Evolutionary conservation across 2,797 vertebrate genomes (phyloP).

Genomic region (Sphaeramia orbicularis): DNA sequence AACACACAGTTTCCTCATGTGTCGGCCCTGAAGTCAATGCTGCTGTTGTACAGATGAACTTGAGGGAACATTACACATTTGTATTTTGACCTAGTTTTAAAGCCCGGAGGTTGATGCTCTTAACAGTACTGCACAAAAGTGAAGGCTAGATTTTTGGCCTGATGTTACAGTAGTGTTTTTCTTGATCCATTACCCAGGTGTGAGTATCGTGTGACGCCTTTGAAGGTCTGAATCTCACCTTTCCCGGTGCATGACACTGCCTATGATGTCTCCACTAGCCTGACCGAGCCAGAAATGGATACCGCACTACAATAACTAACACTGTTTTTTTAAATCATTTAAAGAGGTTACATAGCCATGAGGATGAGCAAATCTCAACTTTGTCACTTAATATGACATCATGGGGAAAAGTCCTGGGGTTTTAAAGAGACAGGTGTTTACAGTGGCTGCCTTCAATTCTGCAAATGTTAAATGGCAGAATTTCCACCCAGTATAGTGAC

Average conservation of each 20-base stretch:
- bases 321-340: slow-evolving; percentile 15
- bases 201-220: slow-evolving; percentile 59
- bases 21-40: slow-evolving; percentile 11
- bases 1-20: not conserved
- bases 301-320: slow-evolving; percentile 17
- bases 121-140: slow-evolving; percentile 41
- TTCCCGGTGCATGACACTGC: slow-evolving; percentile 33
- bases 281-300: slow-evolving; percentile 47
- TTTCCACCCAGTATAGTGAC: not conserved
- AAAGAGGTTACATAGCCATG: slow-evolving; percentile 22
- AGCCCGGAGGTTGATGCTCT: slow-evolving; percentile 36
- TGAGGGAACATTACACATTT: slow-evolving; percentile 32
- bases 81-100: slow-evolving; percentile 42
- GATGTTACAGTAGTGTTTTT: slow-evolving; percentile 42
- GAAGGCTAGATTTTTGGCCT: slow-evolving; percentile 30
- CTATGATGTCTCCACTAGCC: slow-evolving; percentile 18
- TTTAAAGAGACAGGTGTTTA: slow-evolving; percentile 17
- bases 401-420: not conserved
- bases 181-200: slow-evolving; percentile 25
- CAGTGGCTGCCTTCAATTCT: slow-evolving; percentile 9
- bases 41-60: slow-evolving; percentile 15
- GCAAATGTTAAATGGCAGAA: not conserved
- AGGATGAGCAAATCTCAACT: slow-evolving; percentile 29
- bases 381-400: slow-evolving; percentile 36
- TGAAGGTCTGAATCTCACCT: slow-evolving; percentile 48